phyloP scores from a whole-genome alignment of 2,888 invertebrate genomes.

The Brachypalpus laphriformis region DNA sequence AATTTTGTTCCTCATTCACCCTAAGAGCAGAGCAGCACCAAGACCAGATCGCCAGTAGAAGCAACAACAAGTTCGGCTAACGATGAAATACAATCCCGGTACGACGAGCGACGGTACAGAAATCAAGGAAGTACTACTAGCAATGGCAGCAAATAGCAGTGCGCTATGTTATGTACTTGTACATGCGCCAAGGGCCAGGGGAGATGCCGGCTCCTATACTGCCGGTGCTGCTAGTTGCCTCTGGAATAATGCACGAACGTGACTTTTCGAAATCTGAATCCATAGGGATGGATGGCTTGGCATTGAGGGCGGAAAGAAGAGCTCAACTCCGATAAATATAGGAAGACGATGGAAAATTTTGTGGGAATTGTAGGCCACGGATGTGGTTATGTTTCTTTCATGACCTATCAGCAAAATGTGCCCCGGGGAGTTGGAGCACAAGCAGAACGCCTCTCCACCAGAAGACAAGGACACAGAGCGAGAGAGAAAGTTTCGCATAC shows the following conservation, averaged over 20 bases:
- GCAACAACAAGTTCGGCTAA: conserved; percentile 56
- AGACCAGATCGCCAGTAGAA: background rate
- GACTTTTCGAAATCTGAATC: conserved; percentile 70
- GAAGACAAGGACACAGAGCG: no score
- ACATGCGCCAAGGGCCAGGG: conserved; percentile 31
- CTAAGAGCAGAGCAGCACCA: background rate
- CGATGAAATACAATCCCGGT: conserved; percentile 67
- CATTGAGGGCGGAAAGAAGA: conserved; percentile 17
- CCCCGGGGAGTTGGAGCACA: conserved; percentile 36
- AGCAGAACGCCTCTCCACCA: background rate
- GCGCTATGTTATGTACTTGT: background rate
- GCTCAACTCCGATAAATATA: conserved; percentile 43
- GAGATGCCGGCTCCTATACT: conserved; percentile 11
- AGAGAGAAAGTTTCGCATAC: conserved; percentile 30
- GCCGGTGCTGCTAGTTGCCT: conserved; percentile 32
- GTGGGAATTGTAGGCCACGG: conserved; percentile 56
- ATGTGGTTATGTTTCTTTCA: conserved; percentile 65
- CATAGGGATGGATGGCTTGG: conserved; percentile 49
- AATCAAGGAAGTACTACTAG: conserved; percentile 59
- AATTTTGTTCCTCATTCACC: conserved; percentile 25
- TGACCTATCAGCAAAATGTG: conserved; percentile 67
- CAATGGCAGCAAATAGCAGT: conserved; percentile 15
- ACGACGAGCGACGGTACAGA: conserved; percentile 39
- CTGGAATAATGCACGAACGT: conserved; percentile 70
- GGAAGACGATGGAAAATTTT: conserved; percentile 33